Percentiles rank a stretch among this genome's conserved stretches.
These are phyloP conservation scores for Rhadinocentrus ornatus DNA, from an alignment of 2,797 vertebrate species.

Conservation along the genomic window DNA sequence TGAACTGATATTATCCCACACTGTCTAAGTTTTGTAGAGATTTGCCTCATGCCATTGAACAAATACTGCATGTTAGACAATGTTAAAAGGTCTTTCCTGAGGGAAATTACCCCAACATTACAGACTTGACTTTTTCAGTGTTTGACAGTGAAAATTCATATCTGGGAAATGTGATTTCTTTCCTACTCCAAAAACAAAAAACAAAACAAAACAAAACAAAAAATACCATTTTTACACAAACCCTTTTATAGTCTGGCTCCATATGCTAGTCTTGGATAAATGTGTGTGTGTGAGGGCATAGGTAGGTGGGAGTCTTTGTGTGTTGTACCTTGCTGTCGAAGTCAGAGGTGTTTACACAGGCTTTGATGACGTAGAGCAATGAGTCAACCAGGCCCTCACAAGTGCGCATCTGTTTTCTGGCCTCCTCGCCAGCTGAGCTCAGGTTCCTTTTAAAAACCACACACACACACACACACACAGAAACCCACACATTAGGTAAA, in stretches of 20 bases:
- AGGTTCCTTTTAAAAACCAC: conserved; percentile 86
- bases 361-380: conserved; percentile 95
- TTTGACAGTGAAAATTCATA: conserved; percentile 14
- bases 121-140: conserved; percentile 25
- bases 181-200: not conserved
- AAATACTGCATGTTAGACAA: conserved; percentile 23
- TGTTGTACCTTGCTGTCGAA: conserved; percentile 96
- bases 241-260: conserved; percentile 53
- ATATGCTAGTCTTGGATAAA: conserved; percentile 48
- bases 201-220: not conserved
- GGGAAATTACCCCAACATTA: conserved; percentile 21
- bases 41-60: conserved; percentile 42
- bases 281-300: conserved; percentile 1
- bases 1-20: conserved; percentile 58
- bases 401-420: conserved; percentile 93
- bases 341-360: conserved; percentile 97
- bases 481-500: conserved; percentile 30
- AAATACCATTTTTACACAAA: conserved; percentile 23
- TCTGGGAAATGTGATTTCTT: conserved; percentile 15
- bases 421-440: conserved; percentile 96
- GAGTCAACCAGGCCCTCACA: conserved; percentile 98
- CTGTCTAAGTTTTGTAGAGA: conserved; percentile 34
- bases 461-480: conserved; percentile 6
- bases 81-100: conserved; percentile 13
- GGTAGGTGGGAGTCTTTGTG: conserved; percentile 35